A percentile compares a stretch with the other conserved stretches of the same genome.
Conservation (phyloP, 2,888 invertebrate genomes). For the Eupithecia inturbata region DNA sequence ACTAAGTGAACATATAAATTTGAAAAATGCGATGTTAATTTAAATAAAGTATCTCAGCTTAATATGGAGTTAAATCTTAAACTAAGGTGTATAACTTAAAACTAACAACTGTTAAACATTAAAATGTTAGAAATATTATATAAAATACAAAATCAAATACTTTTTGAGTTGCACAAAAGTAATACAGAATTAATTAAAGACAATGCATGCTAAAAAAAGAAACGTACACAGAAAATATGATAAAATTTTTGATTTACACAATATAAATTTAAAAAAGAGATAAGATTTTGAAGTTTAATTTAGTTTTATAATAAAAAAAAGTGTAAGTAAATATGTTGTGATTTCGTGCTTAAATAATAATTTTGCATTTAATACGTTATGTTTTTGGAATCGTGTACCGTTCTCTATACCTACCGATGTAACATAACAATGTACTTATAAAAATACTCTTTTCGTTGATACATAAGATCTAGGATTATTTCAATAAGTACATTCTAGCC, state of each 20-base stretch:
- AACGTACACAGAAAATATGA: conserved; percentile 6
- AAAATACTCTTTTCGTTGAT: background rate
- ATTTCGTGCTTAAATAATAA: background rate
- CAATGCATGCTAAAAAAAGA: conserved; percentile 10
- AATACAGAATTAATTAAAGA: background rate
- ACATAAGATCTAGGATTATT: background rate
- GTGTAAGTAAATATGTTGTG: background rate
- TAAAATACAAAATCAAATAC: background rate
- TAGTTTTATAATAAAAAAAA: background rate
- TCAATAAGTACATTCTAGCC: conserved; percentile 1
- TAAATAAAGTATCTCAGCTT: background rate
- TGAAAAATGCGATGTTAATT: background rate
- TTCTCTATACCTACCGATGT: background rate
- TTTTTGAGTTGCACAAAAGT: background rate
- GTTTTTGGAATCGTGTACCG: conserved; percentile 10
- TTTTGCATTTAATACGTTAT: background rate
- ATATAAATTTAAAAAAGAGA: background rate
- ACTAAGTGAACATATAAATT: background rate
- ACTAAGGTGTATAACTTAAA: background rate
- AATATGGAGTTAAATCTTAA: background rate
- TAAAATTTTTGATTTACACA: background rate
- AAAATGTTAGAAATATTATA: background rate
- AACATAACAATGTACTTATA: conserved; percentile 14
- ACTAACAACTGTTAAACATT: background rate
- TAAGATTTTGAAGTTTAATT: background rate